Conservation (phyloP, 2,113 vertebrate species). For the Corydoras sp. region DNA sequence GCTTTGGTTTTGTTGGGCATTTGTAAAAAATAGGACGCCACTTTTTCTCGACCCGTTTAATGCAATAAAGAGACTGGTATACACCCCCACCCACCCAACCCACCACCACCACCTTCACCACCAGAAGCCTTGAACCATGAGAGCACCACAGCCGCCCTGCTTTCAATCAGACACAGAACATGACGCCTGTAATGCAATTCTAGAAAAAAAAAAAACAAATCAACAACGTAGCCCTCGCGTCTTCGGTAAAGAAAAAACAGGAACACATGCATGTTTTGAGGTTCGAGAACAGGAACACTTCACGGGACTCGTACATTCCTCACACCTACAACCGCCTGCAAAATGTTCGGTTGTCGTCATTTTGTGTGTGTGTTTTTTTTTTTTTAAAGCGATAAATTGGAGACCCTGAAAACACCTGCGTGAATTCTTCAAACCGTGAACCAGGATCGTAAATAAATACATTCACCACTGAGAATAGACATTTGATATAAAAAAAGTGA, state of each 20-base stretch:
- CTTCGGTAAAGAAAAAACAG: slow-evolving; percentile 37
- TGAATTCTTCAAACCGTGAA: slow-evolving; percentile 68
- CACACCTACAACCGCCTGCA: slow-evolving; percentile 53
- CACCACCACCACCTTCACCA: not conserved
- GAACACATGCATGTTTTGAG: slow-evolving; percentile 32
- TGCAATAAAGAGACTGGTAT: too few relatives aligned
- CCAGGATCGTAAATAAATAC: slow-evolving; percentile 86
- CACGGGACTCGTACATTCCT: slow-evolving; percentile 41
- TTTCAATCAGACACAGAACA: slow-evolving; percentile 48
- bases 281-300: slow-evolving; percentile 36
- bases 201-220: slow-evolving; percentile 36
- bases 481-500: slow-evolving; percentile 80
- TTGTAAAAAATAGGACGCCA: slow-evolving; percentile 24
- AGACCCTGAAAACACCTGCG: slow-evolving; percentile 46
- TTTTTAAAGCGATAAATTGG: slow-evolving; percentile 54
- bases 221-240: slow-evolving; percentile 49
- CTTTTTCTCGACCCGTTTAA: too few relatives aligned
- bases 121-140: slow-evolving; percentile 38
- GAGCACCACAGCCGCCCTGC: slow-evolving; percentile 62
- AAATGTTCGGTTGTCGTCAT: slow-evolving; percentile 73
- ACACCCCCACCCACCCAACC: slow-evolving; percentile 6
- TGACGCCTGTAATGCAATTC: too few relatives aligned
- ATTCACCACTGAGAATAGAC: slow-evolving; percentile 83
- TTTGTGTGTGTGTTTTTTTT: slow-evolving; percentile 68
- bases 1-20: slow-evolving; percentile 42